These are phyloP conservation scores for Branchellion lobata DNA, from an alignment of 2,888 invertebrate genomes.

Conservation along the genomic window DNA sequence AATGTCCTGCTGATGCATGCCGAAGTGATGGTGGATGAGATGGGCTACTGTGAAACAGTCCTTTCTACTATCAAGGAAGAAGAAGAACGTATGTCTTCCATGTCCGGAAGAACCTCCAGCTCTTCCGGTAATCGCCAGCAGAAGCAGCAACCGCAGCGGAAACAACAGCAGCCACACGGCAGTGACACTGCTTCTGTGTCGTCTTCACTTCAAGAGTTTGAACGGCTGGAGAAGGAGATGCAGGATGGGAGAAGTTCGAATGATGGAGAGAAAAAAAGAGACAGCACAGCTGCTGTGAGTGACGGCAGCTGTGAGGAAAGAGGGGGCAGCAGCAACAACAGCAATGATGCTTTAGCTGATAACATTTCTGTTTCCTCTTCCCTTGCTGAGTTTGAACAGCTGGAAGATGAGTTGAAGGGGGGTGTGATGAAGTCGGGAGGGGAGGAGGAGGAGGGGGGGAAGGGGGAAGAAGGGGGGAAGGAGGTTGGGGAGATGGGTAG, in stretches of 20 bases:
- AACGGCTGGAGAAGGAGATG: constrained; percentile 51
- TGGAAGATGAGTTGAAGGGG: constrained; percentile 75
- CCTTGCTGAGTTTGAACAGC: constrained; percentile 86
- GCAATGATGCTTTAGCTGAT: constrained; percentile 64
- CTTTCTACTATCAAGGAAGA: constrained; percentile 49
- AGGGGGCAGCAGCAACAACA: constrained; percentile 9
- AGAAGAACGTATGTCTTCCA: constrained; percentile 47
- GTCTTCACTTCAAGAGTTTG: constrained; percentile 53
- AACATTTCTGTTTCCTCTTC: constrained; percentile 84
- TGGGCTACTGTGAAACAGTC: constrained; percentile 34
- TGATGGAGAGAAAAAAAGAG: neutral
- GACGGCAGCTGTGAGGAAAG: constrained; percentile 11
- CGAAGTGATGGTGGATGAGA: neutral
- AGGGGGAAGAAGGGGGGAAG: neutral
- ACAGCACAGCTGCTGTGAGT: constrained; percentile 8
- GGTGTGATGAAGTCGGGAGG: neutral
- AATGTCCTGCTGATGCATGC: neutral
- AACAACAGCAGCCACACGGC: constrained; percentile 72
- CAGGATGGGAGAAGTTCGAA: constrained; percentile 46
- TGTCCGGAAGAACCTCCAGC: constrained; percentile 47
- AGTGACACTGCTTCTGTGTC: constrained; percentile 79
- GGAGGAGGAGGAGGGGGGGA: neutral
- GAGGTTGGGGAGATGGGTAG: constrained; percentile 40
- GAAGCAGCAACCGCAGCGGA: constrained; percentile 8
- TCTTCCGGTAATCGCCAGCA: constrained; percentile 39